Percentiles rank a stretch among this genome's conserved stretches.
phyloP scores from a whole-genome alignment of 2,888 invertebrate species.

The Zygogramma bicolorata region DNA sequence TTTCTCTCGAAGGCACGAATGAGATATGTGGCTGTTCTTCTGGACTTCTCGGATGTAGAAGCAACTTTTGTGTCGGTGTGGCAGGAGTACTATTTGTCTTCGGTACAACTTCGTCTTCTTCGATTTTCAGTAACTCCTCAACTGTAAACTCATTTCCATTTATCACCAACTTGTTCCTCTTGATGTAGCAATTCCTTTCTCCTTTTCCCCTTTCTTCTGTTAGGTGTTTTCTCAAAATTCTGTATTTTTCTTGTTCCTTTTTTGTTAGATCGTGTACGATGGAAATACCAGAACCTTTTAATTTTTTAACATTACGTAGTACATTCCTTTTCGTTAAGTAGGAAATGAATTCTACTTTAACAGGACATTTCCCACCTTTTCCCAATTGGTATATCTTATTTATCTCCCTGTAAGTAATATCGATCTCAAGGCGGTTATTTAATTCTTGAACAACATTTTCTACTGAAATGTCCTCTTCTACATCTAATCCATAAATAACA shows the following conservation, averaged over 20 bases:
- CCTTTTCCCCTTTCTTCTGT: not conserved
- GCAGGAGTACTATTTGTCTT: slow-evolving; percentile 16
- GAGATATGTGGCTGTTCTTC: slow-evolving; percentile 8
- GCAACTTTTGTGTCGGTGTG: slow-evolving; percentile 17
- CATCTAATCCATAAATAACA: not conserved
- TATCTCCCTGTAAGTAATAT: not conserved
- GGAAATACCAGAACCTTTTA: slow-evolving; percentile 15
- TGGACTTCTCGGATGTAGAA: not conserved
- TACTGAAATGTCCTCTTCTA: not conserved
- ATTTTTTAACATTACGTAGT: slow-evolving; percentile 9
- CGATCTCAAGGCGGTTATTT: slow-evolving; percentile 4
- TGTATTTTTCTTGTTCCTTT: slow-evolving; percentile 16
- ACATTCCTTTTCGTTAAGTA: slow-evolving; percentile 13
- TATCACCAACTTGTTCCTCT: slow-evolving; percentile 15
- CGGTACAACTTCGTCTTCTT: slow-evolving; percentile 10
- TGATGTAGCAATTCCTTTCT: slow-evolving; percentile 14
- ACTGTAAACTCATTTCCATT: slow-evolving; percentile 16
- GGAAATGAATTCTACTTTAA: slow-evolving; percentile 6
- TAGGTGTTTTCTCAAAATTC: slow-evolving; percentile 14
- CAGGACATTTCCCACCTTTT: slow-evolving; percentile 9
- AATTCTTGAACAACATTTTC: slow-evolving; percentile 1
- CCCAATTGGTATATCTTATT: slow-evolving; percentile 14
- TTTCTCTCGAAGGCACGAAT: slow-evolving; percentile 15
- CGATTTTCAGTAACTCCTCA: slow-evolving; percentile 12
- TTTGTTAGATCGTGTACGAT: slow-evolving; percentile 14